These are phyloP conservation scores for Mobula birostris DNA, from an alignment of 2,113 vertebrate genomes.

Conservation along the genomic window DNA sequence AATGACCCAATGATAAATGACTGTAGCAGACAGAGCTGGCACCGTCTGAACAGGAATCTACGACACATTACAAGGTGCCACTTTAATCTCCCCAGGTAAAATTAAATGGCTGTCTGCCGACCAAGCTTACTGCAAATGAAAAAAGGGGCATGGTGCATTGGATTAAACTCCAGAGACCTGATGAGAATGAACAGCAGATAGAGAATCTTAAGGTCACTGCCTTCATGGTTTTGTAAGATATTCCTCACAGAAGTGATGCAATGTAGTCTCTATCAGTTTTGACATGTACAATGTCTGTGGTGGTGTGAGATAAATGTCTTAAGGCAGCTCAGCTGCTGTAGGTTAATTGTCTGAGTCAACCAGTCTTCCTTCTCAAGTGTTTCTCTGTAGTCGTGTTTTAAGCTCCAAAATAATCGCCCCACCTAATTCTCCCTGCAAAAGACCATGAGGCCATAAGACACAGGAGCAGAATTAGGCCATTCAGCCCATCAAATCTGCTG, in stretches of 20 bases:
- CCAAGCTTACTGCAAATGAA: neutral
- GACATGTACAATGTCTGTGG: neutral
- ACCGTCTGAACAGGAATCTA: neutral
- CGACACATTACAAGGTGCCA: neutral
- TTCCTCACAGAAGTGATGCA: conserved; percentile 2
- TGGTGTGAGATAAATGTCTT: neutral
- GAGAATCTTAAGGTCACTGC: too few relatives aligned
- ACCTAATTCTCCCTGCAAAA: neutral
- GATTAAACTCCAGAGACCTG: neutral
- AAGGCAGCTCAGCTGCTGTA: neutral
- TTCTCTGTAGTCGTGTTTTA: neutral
- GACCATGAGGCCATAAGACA: too few relatives aligned
- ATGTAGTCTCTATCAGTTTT: neutral
- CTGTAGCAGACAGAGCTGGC: neutral
- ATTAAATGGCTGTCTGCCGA: neutral
- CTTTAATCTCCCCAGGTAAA: neutral
- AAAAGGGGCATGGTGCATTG: neutral
- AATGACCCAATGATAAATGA: neutral
- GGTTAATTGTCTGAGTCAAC: neutral
- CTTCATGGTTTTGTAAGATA: neutral
- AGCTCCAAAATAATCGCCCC: neutral
- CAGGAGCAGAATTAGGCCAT: too few relatives aligned
- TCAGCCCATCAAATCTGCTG: too few relatives aligned
- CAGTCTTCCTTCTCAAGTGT: neutral
- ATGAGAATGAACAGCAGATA: conserved; percentile 4